phyloP scores from a whole-genome alignment of 2,888 invertebrate species.

The Melieria crassipennis region DNA sequence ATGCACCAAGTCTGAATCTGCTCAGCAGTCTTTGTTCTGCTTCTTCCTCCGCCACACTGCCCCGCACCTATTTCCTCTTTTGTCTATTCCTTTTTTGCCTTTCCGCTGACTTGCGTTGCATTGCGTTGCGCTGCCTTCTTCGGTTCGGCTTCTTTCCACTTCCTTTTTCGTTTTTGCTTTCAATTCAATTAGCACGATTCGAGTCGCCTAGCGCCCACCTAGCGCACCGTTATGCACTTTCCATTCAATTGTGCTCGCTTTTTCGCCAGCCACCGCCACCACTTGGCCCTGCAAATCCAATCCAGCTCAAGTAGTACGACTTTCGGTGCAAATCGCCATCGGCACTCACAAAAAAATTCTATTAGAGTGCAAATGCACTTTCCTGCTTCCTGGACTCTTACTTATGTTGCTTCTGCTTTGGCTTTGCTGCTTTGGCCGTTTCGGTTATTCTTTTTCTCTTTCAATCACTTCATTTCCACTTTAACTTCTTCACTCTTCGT shows the following conservation, averaged over 20 bases:
- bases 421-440: conserved; percentile 12
- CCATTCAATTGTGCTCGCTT: neutral
- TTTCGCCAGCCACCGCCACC: neutral
- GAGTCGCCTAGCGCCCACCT: neutral
- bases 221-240: neutral
- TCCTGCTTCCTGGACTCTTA: neutral
- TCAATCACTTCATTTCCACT: conserved; percentile 15
- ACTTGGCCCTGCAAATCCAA: neutral
- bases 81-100: conserved; percentile 5
- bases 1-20: neutral
- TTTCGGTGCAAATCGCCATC: neutral
- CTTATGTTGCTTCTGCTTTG: conserved; percentile 8
- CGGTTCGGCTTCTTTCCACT: neutral
- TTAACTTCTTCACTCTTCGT: conserved; percentile 11
- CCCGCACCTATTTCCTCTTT: neutral
- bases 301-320: neutral
- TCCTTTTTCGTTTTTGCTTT: neutral
- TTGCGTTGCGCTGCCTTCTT: conserved; percentile 4
- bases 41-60: no score
- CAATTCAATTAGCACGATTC: conserved; percentile 22
- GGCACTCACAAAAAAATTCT: conserved; percentile 12
- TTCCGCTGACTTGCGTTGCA: conserved; percentile 9
- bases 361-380: conserved; percentile 25
- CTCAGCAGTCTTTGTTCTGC: no score
- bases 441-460: neutral